phyloP scores from a whole-genome alignment of 92 coral and sea anemone species.

The Phenganax subtilis region DNA sequence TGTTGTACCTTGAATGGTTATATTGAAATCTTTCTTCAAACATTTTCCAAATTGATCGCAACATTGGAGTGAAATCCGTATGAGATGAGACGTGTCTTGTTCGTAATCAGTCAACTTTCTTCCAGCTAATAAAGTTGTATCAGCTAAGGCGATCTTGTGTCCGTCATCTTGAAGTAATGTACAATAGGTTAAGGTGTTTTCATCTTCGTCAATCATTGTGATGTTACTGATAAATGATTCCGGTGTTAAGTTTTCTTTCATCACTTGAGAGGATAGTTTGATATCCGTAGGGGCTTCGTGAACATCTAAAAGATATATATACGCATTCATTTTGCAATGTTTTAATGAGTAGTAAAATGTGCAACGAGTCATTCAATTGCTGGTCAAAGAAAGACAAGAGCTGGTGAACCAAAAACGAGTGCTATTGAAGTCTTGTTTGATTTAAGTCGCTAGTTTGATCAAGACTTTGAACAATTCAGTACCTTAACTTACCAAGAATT shows the following conservation, averaged over 20 bases:
- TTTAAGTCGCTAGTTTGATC: too few species aligned
- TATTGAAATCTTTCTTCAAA: conserved; percentile 55
- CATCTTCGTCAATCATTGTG: conserved; percentile 69
- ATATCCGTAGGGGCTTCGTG: conserved; percentile 80
- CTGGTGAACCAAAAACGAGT: too few species aligned
- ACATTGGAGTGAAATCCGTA: conserved; percentile 63
- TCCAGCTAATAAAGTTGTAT: conserved; percentile 67
- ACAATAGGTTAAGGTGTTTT: conserved; percentile 58
- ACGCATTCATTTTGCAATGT: too few species aligned
- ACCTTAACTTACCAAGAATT: conserved; percentile 57
- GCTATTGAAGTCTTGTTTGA: too few species aligned
- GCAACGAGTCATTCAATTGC: too few species aligned
- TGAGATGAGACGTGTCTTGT: conserved; percentile 36
- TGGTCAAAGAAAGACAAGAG: too few species aligned
- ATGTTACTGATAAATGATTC: conserved; percentile 63
- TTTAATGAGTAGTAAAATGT: too few species aligned
- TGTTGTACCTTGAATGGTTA: conserved; percentile 57
- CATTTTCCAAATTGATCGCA: conserved; percentile 58
- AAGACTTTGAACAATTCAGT: background rate
- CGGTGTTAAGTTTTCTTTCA: conserved; percentile 58
- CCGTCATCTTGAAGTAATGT: conserved; percentile 58
- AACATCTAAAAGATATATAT: conserved; percentile 47
- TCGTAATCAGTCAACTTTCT: conserved; percentile 64
- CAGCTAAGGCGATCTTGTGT: conserved; percentile 54
- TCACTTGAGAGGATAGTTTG: conserved; percentile 38